Base-by-base conservation (phyloP, 2,888 invertebrate genomes). In the Criorhina ranunculi region DNA sequence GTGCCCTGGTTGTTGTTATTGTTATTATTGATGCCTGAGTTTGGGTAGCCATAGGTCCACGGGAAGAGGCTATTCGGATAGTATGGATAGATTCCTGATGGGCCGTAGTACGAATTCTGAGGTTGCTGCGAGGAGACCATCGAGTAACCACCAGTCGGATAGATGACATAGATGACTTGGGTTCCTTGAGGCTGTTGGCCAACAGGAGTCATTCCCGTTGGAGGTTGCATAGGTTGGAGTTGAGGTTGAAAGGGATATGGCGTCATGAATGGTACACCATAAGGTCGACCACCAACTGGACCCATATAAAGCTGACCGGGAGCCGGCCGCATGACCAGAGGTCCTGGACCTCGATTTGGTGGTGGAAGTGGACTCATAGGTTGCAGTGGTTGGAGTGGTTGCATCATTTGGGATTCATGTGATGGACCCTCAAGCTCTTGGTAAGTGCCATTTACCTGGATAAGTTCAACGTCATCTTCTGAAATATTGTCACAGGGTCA, bases 91-190 rank as follows among this genome's bases (percentile, higher is more conserved):
- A 55, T 9, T 7, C 59, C 66, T 4, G 81, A 19, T 2, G 73
- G 76, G 8, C 76, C 80, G 35, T 73, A 85, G 11, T 29, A 64
- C 1, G 69, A 55, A 40, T 79, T 75, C 9, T 40, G 59, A 11
- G 77, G 35, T 49, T 75, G 75, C 9, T 44, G 37, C 8, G 46
- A 33, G 2, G 53, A 31, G 7, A 46, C 59, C 0, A 59, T 33
- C 5, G 55, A 49, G 57, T 78, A 86, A 29, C 77, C 73, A 24
- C 57, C 46, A 24, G 73, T 72, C 6, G 85, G 57, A 59, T 78
- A 78, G 24, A 86, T 70, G 6, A 87, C 67, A 44, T n/a, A n/a
- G n/a, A 82, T 82, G 7, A 87, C 44, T 46, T 75, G 73, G 5
- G 77, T 59, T 7, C 17, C 35, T 5, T 42, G 70, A 11, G 42